Evolutionary conservation across 2,888 invertebrate genomes (phyloP).

Genomic region (Ochropleura plecta): DNA sequence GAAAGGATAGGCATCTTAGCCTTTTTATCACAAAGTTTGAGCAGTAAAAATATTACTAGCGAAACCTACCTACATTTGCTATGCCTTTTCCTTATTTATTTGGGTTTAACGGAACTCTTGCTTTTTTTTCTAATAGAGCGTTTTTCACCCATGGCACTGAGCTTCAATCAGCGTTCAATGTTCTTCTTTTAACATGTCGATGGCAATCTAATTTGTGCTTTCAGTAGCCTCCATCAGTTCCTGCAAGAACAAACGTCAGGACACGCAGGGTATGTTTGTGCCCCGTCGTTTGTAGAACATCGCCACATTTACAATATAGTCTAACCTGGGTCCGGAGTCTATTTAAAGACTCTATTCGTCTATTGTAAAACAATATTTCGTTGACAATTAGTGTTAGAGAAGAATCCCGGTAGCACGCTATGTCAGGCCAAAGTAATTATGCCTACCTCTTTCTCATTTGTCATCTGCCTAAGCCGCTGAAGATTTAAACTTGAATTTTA

Average conservation of each 20-base stretch:
- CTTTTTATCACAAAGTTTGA: not conserved
- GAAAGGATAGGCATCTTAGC: not conserved
- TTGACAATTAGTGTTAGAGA: constrained; percentile 4
- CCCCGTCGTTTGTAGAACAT: too few relatives aligned
- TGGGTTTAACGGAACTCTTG: not conserved
- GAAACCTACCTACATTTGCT: not conserved
- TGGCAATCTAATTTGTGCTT: too few relatives aligned
- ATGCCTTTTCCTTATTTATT: not conserved
- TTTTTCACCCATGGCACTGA: not conserved
- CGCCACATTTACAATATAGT: too few relatives aligned
- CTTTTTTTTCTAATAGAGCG: not conserved
- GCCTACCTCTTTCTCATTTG: not conserved
- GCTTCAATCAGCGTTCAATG: not conserved
- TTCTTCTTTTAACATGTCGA: not conserved
- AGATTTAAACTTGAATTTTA: not conserved
- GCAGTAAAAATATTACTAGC: not conserved
- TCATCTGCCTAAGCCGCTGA: not conserved
- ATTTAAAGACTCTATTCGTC: too few relatives aligned
- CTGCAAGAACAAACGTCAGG: too few relatives aligned
- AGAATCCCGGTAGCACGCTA: constrained; percentile 4
- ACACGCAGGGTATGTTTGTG: too few relatives aligned
- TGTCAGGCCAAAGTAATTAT: not conserved
- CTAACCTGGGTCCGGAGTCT: too few relatives aligned
- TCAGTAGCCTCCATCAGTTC: too few relatives aligned
- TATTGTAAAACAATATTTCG: too few relatives aligned